Conservation (phyloP, 2,888 invertebrate species). For the Andrena chrysosceles region DNA sequence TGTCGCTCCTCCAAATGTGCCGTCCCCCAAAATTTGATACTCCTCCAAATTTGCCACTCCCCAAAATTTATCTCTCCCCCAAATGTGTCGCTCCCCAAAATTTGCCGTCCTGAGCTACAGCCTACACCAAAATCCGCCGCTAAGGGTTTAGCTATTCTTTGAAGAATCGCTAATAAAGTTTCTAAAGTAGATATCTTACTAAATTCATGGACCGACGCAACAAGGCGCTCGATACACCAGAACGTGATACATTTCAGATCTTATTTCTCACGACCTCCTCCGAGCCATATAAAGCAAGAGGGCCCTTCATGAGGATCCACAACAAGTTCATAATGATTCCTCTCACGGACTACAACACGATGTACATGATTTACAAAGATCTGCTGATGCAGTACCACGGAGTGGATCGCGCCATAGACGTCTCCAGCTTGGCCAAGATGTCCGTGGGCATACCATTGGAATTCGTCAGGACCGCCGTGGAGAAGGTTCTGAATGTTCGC, state of each 20-base stretch:
- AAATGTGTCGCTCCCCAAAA: no score
- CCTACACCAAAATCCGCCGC: no score
- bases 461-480: constrained; percentile 85
- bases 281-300: constrained; percentile 86
- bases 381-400: constrained; percentile 87
- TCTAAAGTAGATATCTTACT: neutral
- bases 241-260: constrained; percentile 73
- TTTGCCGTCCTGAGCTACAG: no score
- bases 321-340: constrained; percentile 87
- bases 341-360: constrained; percentile 87
- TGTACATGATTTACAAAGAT: constrained; percentile 86
- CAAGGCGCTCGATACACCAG: constrained; percentile 7
- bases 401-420: constrained; percentile 87
- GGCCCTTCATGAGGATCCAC: constrained; percentile 86
- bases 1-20: no score
- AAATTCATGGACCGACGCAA: no score
- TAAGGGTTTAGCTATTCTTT: no score
- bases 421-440: constrained; percentile 87
- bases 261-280: constrained; percentile 89
- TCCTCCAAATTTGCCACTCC: no score
- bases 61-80: no score
- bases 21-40: no score
- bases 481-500: constrained; percentile 84
- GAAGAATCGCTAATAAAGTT: neutral
- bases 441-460: constrained; percentile 87